Evolutionary conservation across 2,113 vertebrate species (phyloP).

Genomic region (Xyliphius kryptos): DNA sequence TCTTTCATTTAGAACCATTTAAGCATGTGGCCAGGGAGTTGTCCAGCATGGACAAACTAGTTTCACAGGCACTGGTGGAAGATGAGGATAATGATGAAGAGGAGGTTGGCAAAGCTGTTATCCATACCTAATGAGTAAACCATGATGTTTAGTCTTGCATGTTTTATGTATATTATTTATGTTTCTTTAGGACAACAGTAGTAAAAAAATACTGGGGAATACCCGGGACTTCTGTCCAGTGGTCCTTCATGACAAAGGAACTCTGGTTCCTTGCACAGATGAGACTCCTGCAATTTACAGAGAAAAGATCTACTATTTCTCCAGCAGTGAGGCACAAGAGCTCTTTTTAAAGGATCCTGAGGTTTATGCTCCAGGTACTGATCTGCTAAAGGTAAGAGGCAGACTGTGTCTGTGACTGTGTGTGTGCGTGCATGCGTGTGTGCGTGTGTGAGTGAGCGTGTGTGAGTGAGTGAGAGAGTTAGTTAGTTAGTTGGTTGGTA

Average conservation of each 20-base stretch:
- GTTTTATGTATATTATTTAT: background rate
- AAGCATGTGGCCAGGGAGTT: constrained; percentile 68
- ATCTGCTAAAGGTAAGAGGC: constrained; percentile 72
- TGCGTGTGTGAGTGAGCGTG: no score
- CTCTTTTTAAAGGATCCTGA: constrained; percentile 76
- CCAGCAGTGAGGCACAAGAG: constrained; percentile 66
- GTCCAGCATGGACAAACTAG: constrained; percentile 68
- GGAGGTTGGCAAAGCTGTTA: constrained; percentile 46
- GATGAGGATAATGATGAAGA: constrained; percentile 57
- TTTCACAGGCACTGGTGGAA: constrained; percentile 56
- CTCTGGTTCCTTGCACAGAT: constrained; percentile 68
- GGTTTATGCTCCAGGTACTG: constrained; percentile 65
- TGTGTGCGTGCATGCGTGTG: no score
- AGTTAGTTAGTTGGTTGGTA: no score
- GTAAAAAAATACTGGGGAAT: constrained; percentile 73
- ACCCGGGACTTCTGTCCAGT: constrained; percentile 87
- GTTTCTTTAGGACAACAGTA: constrained; percentile 45
- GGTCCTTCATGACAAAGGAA: constrained; percentile 72
- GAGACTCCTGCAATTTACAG: constrained; percentile 77
- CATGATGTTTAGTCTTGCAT: no score
- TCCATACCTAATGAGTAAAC: background rate
- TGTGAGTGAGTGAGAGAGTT: no score
- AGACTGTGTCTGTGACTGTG: no score
- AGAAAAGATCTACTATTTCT: constrained; percentile 82
- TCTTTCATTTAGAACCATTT: constrained; percentile 67